phyloP scores from a whole-genome alignment of 2,888 invertebrate genomes.

The Acleris sparsana region DNA sequence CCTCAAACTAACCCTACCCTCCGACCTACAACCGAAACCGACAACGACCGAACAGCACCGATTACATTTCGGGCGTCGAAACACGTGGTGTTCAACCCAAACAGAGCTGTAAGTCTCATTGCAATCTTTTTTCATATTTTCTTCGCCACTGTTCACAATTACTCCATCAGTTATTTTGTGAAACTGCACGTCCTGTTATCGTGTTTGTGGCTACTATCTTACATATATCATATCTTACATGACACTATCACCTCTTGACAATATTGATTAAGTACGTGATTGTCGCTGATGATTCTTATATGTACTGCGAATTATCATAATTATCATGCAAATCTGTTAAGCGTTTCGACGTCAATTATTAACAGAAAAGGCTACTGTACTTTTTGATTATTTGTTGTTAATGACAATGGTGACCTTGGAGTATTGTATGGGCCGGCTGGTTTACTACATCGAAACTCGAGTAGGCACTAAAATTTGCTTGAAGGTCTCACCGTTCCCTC shows the following conservation, averaged over 20 bases:
- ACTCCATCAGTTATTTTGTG: slow-evolving; percentile 17
- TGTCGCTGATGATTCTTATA: slow-evolving; percentile 47
- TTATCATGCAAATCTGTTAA: not conserved
- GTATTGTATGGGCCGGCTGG: too few relatives aligned
- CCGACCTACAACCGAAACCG: slow-evolving; percentile 61
- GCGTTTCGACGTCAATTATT: not conserved
- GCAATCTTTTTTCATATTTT: not conserved
- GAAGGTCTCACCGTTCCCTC: slow-evolving; percentile 37
- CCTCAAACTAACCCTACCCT: slow-evolving; percentile 68
- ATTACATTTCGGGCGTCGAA: slow-evolving; percentile 69
- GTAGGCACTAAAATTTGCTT: slow-evolving; percentile 16
- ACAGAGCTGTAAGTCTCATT: slow-evolving; percentile 58
- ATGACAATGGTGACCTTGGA: slow-evolving; percentile 13
- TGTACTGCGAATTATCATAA: slow-evolving; percentile 35
- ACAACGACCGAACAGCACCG: slow-evolving; percentile 59
- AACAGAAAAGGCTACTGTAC: not conserved
- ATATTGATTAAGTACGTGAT: slow-evolving; percentile 48
- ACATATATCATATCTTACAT: slow-evolving; percentile 54
- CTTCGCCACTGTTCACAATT: not conserved
- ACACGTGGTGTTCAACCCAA: slow-evolving; percentile 75
- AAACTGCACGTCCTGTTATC: slow-evolving; percentile 42
- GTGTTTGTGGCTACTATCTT: slow-evolving; percentile 50
- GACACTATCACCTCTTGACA: slow-evolving; percentile 49
- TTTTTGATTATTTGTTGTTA: slow-evolving; percentile 9
- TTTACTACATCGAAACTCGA: too few relatives aligned